Evolutionary conservation across 2,797 vertebrate genomes (phyloP).

Genomic region (Acipenser ruthenus): DNA sequence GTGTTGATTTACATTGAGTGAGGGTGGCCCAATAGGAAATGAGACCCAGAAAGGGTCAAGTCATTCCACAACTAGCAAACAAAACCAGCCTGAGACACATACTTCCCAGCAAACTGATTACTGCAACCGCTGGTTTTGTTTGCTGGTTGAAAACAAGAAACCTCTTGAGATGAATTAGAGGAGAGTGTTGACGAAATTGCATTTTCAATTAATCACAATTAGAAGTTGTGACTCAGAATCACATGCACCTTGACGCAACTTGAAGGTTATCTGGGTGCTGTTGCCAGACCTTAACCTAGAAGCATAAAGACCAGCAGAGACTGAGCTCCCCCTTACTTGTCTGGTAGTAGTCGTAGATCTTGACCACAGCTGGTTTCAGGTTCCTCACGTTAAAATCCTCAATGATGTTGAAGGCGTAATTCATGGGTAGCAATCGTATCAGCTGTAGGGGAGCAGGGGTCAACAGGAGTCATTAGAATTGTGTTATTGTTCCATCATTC

Average conservation of each 20-base stretch:
- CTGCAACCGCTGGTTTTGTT: too few relatives aligned
- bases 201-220: too few relatives aligned
- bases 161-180: too few relatives aligned
- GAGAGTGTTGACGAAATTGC: background rate
- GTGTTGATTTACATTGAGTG: background rate
- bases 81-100: too few relatives aligned
- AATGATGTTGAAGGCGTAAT: constrained; percentile 27
- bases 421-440: background rate
- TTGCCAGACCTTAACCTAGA: constrained; percentile 15
- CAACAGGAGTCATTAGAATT: too few relatives aligned
- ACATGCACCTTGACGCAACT: too few relatives aligned
- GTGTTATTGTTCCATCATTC: too few relatives aligned
- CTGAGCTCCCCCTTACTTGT: constrained; percentile 32
- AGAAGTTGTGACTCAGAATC: too few relatives aligned
- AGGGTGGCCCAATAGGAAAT: too few relatives aligned
- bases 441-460: constrained; percentile 33
- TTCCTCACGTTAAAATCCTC: constrained; percentile 42
- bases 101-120: too few relatives aligned
- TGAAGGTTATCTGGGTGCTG: background rate
- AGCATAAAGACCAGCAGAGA: background rate
- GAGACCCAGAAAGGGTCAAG: too few relatives aligned
- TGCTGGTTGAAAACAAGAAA: background rate
- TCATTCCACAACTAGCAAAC: too few relatives aligned
- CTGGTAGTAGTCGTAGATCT: constrained; percentile 62
- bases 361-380: constrained; percentile 49